A percentile compares a stretch with the other conserved stretches of the same genome.
These are phyloP conservation scores for Pterocles gutturalis DNA, from an alignment of 2,113 vertebrate species.

Conservation along the genomic window DNA sequence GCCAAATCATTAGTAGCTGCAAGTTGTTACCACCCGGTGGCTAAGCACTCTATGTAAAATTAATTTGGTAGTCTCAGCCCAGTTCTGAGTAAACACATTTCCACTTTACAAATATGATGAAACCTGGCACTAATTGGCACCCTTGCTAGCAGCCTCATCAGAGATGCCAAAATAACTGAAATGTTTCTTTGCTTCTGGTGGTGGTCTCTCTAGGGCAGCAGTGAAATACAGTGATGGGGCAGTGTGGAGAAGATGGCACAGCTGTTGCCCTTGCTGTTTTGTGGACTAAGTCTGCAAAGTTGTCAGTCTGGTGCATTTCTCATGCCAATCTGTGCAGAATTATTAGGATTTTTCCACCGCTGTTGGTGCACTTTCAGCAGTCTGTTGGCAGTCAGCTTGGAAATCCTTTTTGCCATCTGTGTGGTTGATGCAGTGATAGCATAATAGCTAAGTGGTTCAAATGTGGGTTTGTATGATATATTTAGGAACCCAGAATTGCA, in stretches of 20 bases:
- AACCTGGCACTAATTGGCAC: slow-evolving; percentile 45
- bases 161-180: slow-evolving; percentile 5
- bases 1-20: slow-evolving; percentile 4
- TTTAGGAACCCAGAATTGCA: slow-evolving; percentile 19
- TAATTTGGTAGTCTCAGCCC: background rate
- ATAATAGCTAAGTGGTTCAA: background rate
- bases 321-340: background rate
- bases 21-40: slow-evolving; percentile 31
- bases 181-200: background rate
- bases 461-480: background rate
- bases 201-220: background rate
- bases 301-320: background rate
- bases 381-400: background rate
- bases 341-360: background rate
- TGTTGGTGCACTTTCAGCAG: background rate
- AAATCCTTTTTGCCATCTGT: slow-evolving; percentile 40
- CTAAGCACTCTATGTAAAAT: background rate
- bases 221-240: background rate
- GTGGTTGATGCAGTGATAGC: background rate
- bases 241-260: background rate
- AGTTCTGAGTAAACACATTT: slow-evolving; percentile 23
- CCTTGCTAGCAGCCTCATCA: slow-evolving; percentile 17
- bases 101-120: slow-evolving; percentile 33
- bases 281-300: background rate
- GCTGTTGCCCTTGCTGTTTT: background rate